Percentiles rank a stretch among this genome's conserved stretches.
Evolutionary conservation across 2,888 invertebrate species (phyloP).

Genomic region (Drosophila hawaiiensis): DNA sequence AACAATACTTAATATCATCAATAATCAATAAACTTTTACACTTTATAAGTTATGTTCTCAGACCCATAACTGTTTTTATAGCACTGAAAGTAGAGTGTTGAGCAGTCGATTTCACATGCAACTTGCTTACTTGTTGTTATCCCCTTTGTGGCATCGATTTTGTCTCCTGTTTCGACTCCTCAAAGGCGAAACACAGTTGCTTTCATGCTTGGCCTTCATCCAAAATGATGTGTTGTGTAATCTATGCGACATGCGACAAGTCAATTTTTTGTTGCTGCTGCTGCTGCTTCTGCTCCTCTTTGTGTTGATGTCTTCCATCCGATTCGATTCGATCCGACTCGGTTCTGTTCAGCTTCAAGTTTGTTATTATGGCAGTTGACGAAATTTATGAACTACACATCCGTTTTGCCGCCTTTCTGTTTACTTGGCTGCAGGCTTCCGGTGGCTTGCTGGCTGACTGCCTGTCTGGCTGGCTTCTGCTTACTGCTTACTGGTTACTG

Average conservation of each 20-base stretch:
- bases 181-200: conserved; percentile 26
- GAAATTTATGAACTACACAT: conserved; percentile 82
- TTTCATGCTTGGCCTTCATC: conserved; percentile 29
- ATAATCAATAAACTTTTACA: background rate
- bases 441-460: conserved; percentile 26
- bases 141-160: background rate
- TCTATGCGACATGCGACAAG: conserved; percentile 73
- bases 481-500: conserved; percentile 35
- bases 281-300: background rate
- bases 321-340: background rate
- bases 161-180: conserved; percentile 24
- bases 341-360: conserved; percentile 46
- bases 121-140: background rate
- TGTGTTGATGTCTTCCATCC: conserved; percentile 13
- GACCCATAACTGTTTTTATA: background rate
- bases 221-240: conserved; percentile 65
- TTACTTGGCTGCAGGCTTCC: conserved; percentile 72
- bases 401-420: conserved; percentile 74
- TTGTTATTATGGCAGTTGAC: conserved; percentile 79
- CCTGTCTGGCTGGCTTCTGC: background rate
- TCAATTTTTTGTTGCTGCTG: conserved; percentile 54
- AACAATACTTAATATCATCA: background rate
- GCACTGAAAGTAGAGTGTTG: background rate
- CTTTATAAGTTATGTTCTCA: background rate
- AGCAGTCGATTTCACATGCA: background rate